Base-by-base conservation (phyloP, 2,888 invertebrate genomes). In the Vandiemenella viatica region DNA sequence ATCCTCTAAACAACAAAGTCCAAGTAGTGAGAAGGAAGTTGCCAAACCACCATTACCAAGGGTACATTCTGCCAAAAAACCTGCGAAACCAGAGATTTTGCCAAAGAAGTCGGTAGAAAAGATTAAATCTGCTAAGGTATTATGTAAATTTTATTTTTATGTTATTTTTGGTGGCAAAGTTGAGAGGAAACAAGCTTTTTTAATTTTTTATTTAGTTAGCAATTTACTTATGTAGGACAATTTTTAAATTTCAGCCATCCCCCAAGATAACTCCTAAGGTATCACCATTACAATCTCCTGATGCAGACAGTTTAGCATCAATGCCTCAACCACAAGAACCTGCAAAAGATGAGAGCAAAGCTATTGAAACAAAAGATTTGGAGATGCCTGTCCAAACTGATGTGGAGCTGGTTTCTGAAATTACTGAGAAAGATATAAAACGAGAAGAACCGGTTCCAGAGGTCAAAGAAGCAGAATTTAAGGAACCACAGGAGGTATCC, bases 11-110 rank as follows among this genome's bases (percentile, higher is more conserved):
- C 18, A 37, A 16, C 47, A 47, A 23, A 47, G 41, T 21, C 13
- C 42, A 4, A 41, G 19, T 49, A 23, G 49, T 45, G 43, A 51
- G 45, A 44, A 51, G 17, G 55, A 51, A 23, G 51, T 44, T 16
- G 42, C 51, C 16, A 55, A 78, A 60, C 78, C 78, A 58, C 79
- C 79, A 58, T 63, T 77, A 63, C 78, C 77, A 58, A 69, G 68
- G 63, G 67, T 67, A 53, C 68, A 69, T 56, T 63, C 63, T 55
- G 63, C 67, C 61, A 68, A 69, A 63, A 69, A 69, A 62, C 61
- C 48, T 61, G 45, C 49, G 10, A 23, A 20, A 8, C 32, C 48
- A 32, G 52, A 53, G 41, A 51, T 50, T 21, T 18, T 50, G 10
- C 48, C 54, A 15, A 37, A 45, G 13, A 46, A 50, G 37, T 45